A percentile compares a stretch with the other conserved stretches of the same genome.
Conservation (phyloP, 2,888 invertebrate species). For the Pyrrhosoma nymphula region DNA sequence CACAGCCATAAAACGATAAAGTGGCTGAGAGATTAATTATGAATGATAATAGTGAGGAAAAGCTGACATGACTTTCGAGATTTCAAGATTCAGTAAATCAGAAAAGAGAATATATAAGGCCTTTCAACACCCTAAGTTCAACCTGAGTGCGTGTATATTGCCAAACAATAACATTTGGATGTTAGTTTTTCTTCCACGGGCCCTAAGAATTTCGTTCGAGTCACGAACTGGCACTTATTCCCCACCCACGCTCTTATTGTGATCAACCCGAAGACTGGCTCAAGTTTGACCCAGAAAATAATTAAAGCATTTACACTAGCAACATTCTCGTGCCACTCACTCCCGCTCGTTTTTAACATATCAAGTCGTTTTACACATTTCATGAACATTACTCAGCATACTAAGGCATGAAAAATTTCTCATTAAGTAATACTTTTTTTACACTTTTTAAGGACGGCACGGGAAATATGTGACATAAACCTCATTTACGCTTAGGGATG, state of each 20-base stretch:
- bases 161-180: not conserved
- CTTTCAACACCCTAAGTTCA: not conserved
- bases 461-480: too few relatives aligned
- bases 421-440: too few relatives aligned
- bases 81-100: not conserved
- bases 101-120: not conserved
- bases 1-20: constrained; percentile 26
- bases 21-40: not conserved
- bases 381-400: too few relatives aligned
- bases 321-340: too few relatives aligned
- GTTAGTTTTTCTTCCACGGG: not conserved
- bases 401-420: too few relatives aligned
- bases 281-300: too few relatives aligned
- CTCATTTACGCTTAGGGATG: too few relatives aligned
- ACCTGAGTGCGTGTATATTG: not conserved
- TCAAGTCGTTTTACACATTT: too few relatives aligned
- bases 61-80: not conserved
- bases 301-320: too few relatives aligned
- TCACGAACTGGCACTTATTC: not conserved
- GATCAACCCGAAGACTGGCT: too few relatives aligned
- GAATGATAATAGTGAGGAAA: not conserved
- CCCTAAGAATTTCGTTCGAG: not conserved
- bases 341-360: too few relatives aligned
- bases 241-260: not conserved
- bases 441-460: too few relatives aligned